Percentiles rank a stretch among this genome's conserved stretches.
These are phyloP conservation scores for Melanotaenia parkinsoni DNA, from an alignment of 2,797 vertebrate species.

Conservation along the genomic window DNA sequence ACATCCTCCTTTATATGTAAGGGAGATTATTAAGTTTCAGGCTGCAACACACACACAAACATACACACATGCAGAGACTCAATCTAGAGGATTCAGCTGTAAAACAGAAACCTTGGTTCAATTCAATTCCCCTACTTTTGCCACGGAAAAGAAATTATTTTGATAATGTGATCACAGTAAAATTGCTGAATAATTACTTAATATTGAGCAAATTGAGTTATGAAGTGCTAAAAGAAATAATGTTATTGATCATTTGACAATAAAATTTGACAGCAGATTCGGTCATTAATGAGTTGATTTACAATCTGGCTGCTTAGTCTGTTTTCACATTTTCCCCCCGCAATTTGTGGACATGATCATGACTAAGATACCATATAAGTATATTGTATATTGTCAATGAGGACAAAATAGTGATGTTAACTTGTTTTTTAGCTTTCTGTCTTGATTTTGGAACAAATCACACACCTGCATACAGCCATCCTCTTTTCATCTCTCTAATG, in stretches of 20 bases:
- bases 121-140: not conserved
- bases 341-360: not conserved
- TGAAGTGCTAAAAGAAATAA: too few relatives aligned
- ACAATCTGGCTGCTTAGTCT: too few relatives aligned
- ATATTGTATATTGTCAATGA: too few relatives aligned
- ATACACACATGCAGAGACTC: not conserved
- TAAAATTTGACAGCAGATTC: not conserved
- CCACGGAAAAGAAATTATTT: not conserved
- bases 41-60: slow-evolving; percentile 10
- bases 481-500: not conserved
- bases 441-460: slow-evolving; percentile 34
- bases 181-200: too few relatives aligned
- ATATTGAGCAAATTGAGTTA: too few relatives aligned
- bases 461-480: not conserved
- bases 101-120: not conserved
- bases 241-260: too few relatives aligned
- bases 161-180: too few relatives aligned
- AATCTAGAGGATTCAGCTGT: not conserved
- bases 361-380: not conserved
- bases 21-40: slow-evolving; percentile 21
- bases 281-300: too few relatives aligned
- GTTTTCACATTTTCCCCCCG: not conserved
- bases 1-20: slow-evolving; percentile 30
- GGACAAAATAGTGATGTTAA: not conserved
- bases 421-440: not conserved